A percentile compares a stretch with the other conserved stretches of the same genome.
Evolutionary conservation across 2,113 vertebrate genomes (phyloP).

Genomic region (Mohoua ochrocephala): DNA sequence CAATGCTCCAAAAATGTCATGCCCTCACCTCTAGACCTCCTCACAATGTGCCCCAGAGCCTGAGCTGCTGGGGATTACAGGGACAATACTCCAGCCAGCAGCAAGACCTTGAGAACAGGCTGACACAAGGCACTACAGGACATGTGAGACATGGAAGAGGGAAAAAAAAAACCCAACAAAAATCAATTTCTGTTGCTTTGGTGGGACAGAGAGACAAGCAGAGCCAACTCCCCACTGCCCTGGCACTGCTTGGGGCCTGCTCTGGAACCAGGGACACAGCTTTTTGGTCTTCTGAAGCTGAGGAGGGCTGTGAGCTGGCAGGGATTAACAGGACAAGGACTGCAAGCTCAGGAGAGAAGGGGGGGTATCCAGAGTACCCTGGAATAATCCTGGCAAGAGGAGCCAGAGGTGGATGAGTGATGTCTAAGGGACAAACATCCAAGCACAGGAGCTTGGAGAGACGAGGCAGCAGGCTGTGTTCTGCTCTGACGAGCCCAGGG

Average conservation of each 20-base stretch:
- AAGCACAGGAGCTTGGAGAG: background rate
- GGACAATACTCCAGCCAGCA: background rate
- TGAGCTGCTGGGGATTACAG: background rate
- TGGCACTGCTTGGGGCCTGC: background rate
- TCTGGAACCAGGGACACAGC: background rate
- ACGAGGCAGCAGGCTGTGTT: accelerated
- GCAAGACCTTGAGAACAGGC: background rate
- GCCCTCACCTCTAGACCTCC: background rate
- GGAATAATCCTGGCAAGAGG: background rate
- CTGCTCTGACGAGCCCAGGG: background rate
- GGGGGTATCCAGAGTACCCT: background rate
- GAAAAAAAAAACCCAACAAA: accelerated
- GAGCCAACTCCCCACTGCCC: background rate
- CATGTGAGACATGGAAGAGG: background rate
- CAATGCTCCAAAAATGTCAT: background rate
- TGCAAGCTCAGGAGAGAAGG: background rate
- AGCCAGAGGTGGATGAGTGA: background rate
- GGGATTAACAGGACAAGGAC: background rate
- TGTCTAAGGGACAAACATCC: background rate
- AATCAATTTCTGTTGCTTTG: background rate
- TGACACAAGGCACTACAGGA: background rate
- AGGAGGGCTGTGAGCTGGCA: background rate
- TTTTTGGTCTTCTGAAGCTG: background rate
- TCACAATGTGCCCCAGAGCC: background rate
- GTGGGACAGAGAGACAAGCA: background rate